phyloP scores from a whole-genome alignment of 2,888 invertebrate species.

The Tiliacea aurago region DNA sequence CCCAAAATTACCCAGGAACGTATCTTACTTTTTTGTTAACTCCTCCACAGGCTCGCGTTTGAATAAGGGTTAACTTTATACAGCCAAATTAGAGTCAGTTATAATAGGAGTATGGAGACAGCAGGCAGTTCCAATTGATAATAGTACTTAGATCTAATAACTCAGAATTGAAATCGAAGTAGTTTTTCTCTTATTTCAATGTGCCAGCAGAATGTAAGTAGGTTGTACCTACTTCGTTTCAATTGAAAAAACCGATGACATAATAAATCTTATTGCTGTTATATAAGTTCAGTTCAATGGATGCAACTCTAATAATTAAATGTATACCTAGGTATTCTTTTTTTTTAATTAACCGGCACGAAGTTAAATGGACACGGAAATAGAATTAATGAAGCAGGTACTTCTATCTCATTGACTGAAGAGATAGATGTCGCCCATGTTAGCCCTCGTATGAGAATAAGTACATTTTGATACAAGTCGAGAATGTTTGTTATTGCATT shows the following conservation, averaged over 20 bases:
- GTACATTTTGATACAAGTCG: too few relatives aligned
- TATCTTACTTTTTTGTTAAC: too few relatives aligned
- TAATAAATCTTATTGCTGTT: conserved; percentile 32
- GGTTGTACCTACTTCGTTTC: conserved; percentile 24
- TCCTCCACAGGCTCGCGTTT: too few relatives aligned
- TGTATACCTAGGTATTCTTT: neutral
- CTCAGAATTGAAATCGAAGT: conserved; percentile 3
- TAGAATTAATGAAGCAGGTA: neutral
- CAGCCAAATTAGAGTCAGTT: neutral
- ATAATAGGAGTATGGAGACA: too few relatives aligned
- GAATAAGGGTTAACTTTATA: too few relatives aligned
- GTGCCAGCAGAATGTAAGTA: conserved; percentile 6
- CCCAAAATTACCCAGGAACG: too few relatives aligned
- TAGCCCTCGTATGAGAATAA: neutral
- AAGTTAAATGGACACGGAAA: conserved; percentile 9
- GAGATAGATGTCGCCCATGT: neutral
- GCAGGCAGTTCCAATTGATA: neutral
- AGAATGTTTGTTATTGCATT: too few relatives aligned
- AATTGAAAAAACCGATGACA: conserved; percentile 37
- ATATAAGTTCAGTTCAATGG: conserved; percentile 32
- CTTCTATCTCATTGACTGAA: conserved; percentile 4
- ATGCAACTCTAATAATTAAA: conserved; percentile 16
- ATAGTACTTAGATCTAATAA: neutral
- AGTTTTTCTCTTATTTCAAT: conserved; percentile 17
- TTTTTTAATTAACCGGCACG: neutral